These are phyloP conservation scores for Catostylus mosaicus DNA, from an alignment of 30 jellyfish, hydroid and myxozoan species.

Conservation along the genomic window DNA sequence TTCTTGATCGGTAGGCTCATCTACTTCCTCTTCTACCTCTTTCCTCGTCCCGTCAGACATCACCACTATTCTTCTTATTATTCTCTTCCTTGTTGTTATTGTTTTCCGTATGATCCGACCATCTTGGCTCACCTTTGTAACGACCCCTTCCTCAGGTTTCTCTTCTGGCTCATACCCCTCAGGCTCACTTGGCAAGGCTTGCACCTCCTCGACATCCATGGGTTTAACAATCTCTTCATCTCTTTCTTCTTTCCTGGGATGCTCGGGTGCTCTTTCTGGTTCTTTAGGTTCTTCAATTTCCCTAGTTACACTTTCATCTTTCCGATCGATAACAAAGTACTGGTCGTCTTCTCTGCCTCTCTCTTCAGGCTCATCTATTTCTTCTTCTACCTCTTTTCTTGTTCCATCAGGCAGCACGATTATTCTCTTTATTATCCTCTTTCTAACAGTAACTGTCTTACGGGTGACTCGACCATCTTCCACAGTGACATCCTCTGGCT, in stretches of 20 bases:
- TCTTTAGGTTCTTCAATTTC: constrained; percentile 45
- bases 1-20: constrained; percentile 4
- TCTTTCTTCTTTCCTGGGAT: not conserved
- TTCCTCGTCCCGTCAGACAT: constrained; percentile 70
- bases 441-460: constrained; percentile 59
- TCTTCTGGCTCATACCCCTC: constrained; percentile 35
- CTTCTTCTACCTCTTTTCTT: constrained; percentile 78
- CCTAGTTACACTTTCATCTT: constrained; percentile 43
- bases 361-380: constrained; percentile 28
- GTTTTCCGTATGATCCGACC: too few relatives aligned
- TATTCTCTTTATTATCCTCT: constrained; percentile 54
- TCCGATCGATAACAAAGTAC: constrained; percentile 41
- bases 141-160: constrained; percentile 11
- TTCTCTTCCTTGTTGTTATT: constrained; percentile 50
- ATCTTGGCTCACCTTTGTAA: too few relatives aligned
- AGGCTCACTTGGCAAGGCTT: constrained; percentile 17
- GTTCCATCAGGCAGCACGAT: constrained; percentile 74
- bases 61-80: constrained; percentile 51
- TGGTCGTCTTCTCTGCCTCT: not conserved
- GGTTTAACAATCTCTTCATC: constrained; percentile 33
- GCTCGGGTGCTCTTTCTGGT: not conserved
- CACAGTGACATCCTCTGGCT: not conserved
- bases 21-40: constrained; percentile 67
- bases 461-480: constrained; percentile 63
- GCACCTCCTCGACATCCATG: constrained; percentile 27